phyloP scores from a whole-genome alignment of 2,888 invertebrate genomes.

The Iphiclides podalirius region DNA sequence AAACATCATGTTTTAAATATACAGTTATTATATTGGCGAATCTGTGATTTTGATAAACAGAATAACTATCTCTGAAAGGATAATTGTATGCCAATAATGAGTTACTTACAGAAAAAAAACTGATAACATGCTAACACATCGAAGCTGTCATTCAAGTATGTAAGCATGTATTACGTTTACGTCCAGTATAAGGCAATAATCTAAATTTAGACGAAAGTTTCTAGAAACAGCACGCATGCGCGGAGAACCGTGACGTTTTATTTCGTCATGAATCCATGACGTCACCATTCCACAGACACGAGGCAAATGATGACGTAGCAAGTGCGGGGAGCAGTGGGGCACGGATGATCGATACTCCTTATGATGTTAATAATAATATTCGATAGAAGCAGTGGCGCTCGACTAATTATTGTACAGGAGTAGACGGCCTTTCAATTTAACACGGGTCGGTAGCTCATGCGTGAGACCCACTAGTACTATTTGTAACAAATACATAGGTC shows the following conservation, averaged over 20 bases:
- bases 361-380: constrained; percentile 48
- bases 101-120: too few species aligned
- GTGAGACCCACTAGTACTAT: constrained; percentile 41
- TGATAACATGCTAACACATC: background rate
- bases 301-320: constrained; percentile 61
- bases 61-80: too few species aligned
- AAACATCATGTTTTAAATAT: too few species aligned
- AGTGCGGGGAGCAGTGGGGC: constrained; percentile 36
- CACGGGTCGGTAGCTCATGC: constrained; percentile 68
- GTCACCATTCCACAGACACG: constrained; percentile 43
- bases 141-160: background rate
- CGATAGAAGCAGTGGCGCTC: constrained; percentile 60
- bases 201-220: constrained; percentile 41
- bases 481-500: constrained; percentile 50
- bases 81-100: too few species aligned
- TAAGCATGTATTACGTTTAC: constrained; percentile 6
- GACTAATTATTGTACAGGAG: constrained; percentile 47
- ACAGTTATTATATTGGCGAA: background rate
- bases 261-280: constrained; percentile 51
- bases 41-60: background rate
- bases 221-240: constrained; percentile 53
- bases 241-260: constrained; percentile 46
- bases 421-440: constrained; percentile 51
- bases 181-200: constrained; percentile 26
- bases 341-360: constrained; percentile 49